A percentile compares a stretch with the other conserved stretches of the same genome.
Evolutionary conservation across 2,113 vertebrate species (phyloP).

Genomic region (Terrapene triunguis): DNA sequence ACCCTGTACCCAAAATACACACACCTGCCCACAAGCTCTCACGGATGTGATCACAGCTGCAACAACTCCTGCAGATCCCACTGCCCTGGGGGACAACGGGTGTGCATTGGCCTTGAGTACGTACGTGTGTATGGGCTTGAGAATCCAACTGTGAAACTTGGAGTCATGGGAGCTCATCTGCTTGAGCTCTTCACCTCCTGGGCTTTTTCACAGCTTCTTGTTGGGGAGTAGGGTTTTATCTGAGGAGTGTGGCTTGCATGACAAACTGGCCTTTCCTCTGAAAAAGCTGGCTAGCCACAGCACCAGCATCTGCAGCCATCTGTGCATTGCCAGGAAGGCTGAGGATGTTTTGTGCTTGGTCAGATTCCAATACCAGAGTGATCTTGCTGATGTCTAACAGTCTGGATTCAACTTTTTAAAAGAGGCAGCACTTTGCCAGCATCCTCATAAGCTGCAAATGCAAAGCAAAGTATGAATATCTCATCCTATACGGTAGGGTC

Average conservation of each 20-base stretch:
- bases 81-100: neutral
- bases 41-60: conserved; percentile 32
- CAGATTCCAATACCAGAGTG: conserved; percentile 11
- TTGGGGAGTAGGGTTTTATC: neutral
- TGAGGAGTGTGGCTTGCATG: conserved; percentile 33
- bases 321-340: conserved; percentile 49
- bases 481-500: neutral
- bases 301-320: conserved; percentile 67
- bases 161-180: conserved; percentile 18
- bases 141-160: neutral
- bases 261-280: conserved; percentile 40
- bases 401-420: conserved; percentile 44
- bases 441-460: neutral
- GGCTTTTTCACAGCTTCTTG: neutral
- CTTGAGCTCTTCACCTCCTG: neutral
- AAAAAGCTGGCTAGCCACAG: conserved; percentile 32
- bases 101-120: neutral
- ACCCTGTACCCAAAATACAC: neutral
- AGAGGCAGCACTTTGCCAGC: neutral
- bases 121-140: neutral
- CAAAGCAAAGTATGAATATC: neutral
- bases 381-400: conserved; percentile 49
- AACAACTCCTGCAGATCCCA: conserved; percentile 34
- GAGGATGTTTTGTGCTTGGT: conserved; percentile 46
- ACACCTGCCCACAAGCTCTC: neutral